These are phyloP conservation scores for Mellivora capensis DNA, from an alignment of 2,113 vertebrate species.

Conservation along the genomic window DNA sequence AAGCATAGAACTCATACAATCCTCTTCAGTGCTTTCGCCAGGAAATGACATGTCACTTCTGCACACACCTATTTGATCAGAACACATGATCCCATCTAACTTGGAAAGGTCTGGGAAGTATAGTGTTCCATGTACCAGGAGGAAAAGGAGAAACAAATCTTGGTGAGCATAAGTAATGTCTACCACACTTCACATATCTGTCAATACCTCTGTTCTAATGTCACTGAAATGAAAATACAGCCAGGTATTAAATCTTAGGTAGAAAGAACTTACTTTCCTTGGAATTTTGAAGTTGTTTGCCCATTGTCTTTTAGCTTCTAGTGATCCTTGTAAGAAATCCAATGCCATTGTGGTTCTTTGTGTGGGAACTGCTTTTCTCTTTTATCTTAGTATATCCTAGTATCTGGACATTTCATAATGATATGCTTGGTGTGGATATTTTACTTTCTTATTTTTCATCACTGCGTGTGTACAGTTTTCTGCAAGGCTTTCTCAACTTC, in stretches of 20 bases:
- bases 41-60: neutral
- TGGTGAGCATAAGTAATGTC: neutral
- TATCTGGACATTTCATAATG: neutral
- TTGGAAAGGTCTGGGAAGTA: neutral
- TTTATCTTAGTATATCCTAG: neutral
- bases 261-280: neutral
- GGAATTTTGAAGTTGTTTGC: neutral
- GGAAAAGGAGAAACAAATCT: neutral
- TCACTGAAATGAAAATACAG: neutral
- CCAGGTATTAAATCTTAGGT: neutral
- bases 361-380: neutral
- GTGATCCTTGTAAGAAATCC: neutral
- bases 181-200: neutral
- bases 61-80: neutral
- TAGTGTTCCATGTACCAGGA: neutral
- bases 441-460: slow-evolving; percentile 8
- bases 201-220: neutral
- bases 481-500: neutral
- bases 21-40: neutral
- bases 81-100: neutral
- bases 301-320: neutral
- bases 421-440: neutral
- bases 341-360: neutral
- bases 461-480: neutral
- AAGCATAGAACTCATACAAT: neutral